A percentile compares a stretch with the other conserved stretches of the same genome.
These are phyloP conservation scores for Alviniconcha strummeri DNA, from an alignment of 2,888 invertebrate genomes.

Conservation along the genomic window DNA sequence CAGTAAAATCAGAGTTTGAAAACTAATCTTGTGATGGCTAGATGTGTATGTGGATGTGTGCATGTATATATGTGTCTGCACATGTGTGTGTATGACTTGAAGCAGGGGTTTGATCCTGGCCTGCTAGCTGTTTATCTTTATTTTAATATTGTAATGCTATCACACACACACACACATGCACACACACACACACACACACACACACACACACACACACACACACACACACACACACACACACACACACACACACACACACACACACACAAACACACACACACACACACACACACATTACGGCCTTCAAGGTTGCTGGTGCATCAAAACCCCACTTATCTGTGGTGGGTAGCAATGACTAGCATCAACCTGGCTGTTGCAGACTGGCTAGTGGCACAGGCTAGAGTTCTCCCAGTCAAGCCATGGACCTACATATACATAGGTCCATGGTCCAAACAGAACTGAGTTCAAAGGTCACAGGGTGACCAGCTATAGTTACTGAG, in stretches of 20 bases:
- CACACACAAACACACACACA: background rate
- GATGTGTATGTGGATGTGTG: background rate
- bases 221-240: background rate
- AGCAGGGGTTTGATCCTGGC: background rate
- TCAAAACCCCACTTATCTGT: too few relatives aligned
- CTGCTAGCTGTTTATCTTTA: background rate
- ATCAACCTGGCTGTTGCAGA: too few relatives aligned
- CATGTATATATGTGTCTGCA: background rate
- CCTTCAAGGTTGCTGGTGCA: too few relatives aligned
- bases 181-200: background rate
- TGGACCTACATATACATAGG: too few relatives aligned
- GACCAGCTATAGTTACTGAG: too few relatives aligned
- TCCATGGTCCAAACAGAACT: too few relatives aligned
- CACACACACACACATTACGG: background rate
- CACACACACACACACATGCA: background rate
- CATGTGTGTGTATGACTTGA: background rate
- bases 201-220: background rate
- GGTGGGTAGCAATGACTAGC: too few relatives aligned
- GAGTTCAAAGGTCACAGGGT: too few relatives aligned
- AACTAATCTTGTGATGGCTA: background rate
- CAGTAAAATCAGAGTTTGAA: background rate
- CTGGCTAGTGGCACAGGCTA: too few relatives aligned
- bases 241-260: background rate
- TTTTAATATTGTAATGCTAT: background rate
- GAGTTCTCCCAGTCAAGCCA: too few relatives aligned